Conservation (phyloP, 2,888 invertebrate genomes). For the Cetonia aurata region DNA sequence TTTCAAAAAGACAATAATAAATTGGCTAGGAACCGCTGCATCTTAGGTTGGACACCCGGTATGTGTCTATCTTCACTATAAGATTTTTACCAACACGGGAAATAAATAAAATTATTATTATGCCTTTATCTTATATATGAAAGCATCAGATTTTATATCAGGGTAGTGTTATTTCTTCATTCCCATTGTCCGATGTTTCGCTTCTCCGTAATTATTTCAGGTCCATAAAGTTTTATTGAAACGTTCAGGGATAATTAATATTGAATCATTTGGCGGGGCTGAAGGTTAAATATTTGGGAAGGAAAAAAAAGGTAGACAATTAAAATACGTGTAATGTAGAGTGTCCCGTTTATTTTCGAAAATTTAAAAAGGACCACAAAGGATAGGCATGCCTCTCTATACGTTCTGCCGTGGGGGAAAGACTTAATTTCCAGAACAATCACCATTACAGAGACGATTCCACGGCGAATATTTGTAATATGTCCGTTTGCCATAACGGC, state of each 20-base stretch:
- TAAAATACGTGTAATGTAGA: neutral
- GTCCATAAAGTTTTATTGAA: constrained; percentile 33
- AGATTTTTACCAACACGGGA: neutral
- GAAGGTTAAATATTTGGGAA: constrained; percentile 29
- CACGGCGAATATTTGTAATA: constrained; percentile 31
- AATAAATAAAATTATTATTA: neutral
- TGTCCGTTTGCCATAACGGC: constrained; percentile 25
- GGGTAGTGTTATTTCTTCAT: neutral
- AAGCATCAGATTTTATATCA: constrained; percentile 13
- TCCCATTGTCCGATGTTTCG: constrained; percentile 9
- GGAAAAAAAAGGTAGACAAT: constrained; percentile 20
- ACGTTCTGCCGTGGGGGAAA: constrained; percentile 4
- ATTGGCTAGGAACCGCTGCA: too few relatives aligned
- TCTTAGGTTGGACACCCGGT: too few relatives aligned
- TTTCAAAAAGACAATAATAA: too few relatives aligned
- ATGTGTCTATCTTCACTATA: too few relatives aligned
- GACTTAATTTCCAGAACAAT: constrained; percentile 35
- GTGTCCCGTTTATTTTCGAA: constrained; percentile 3
- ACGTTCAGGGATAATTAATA: constrained; percentile 35
- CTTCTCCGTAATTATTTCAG: constrained; percentile 25
- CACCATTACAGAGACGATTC: constrained; percentile 30
- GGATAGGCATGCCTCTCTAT: neutral
- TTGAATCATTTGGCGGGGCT: constrained; percentile 23
- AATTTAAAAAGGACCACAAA: constrained; percentile 24
- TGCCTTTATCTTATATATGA: constrained; percentile 12